Percentiles rank a stretch among this genome's conserved stretches.
These are phyloP conservation scores for Limnephilus lunatus DNA, from an alignment of 2,888 invertebrate species.

Conservation along the genomic window DNA sequence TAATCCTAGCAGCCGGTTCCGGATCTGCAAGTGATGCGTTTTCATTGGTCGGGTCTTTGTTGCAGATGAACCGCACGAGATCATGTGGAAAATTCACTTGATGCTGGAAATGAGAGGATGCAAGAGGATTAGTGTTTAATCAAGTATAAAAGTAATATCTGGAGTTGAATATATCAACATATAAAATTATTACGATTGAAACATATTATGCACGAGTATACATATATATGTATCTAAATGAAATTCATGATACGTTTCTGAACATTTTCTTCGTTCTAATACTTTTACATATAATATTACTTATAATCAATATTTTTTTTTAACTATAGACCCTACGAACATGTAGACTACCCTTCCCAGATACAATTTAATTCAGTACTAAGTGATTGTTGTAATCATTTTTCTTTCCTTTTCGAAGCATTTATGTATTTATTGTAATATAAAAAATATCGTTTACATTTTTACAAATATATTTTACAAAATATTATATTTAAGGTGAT, in stretches of 20 bases:
- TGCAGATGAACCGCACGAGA: conserved; percentile 20
- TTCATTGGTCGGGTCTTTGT: conserved; percentile 35
- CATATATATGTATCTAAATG: not conserved
- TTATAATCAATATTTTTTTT: no score
- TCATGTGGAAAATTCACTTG: conserved; percentile 4
- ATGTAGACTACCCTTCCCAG: no score
- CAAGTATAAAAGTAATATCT: not conserved
- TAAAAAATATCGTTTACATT: no score
- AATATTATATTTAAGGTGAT: no score
- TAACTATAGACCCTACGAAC: no score
- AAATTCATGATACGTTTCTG: not conserved
- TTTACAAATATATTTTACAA: no score
- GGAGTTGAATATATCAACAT: not conserved
- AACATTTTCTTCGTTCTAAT: not conserved
- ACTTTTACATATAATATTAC: no score
- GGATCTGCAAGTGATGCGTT: conserved; percentile 37
- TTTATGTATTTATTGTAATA: no score
- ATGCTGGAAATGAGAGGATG: not conserved
- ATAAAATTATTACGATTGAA: not conserved
- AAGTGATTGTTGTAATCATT: no score
- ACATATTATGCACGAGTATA: no score
- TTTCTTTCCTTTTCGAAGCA: no score
- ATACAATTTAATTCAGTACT: no score
- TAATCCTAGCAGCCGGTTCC: not conserved
- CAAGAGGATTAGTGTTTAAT: not conserved